Evolutionary conservation across 1,140 invertebrate species (phyloP), one percentile per base, ranked within the genome.

Genomic region (Tenebrio molitor): DNA sequence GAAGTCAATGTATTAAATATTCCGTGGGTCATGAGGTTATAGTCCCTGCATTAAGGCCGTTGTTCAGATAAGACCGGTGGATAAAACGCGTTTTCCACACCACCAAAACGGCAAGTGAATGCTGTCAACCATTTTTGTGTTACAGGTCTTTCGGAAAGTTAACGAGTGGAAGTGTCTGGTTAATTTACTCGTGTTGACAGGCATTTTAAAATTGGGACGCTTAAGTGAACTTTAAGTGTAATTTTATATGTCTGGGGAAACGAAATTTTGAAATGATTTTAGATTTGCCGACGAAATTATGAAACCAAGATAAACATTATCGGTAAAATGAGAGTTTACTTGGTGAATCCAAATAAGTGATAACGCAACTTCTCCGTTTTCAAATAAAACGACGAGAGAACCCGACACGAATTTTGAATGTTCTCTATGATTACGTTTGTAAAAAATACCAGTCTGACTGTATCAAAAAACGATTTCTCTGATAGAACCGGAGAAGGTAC

Each of bases 1-100:
- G 64, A 66, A 66, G 23, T 66, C 36, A 66, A 66, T 66, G 36
- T 25, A 42, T 66, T 66, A 66, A 65, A 41, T 65, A 66, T 44
- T 44, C 23, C 64, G 8, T 66, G 36, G 64, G 64, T 66, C 64
- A 44, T 5, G 39, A 66, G 64, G 64, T 66, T 29, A 29, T 41
- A 66, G 15, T 66, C 64, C 12, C 64, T 41, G 33, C 62, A 25
- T 39, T 50, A 15, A 50, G 17, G 44, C 44, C 44, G n/a, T 58
- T 29, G n/a, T 58, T 29, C 21, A 58, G 50, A 58, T 58, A 58
- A 29, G 21, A n/a, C n/a, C n/a, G n/a, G n/a, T n/a, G n/a, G n/a
- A n/a, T n/a, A n/a, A n/a, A n/a, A n/a, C 17, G 44, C 21, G 10
- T 29, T 25, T 25, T 58, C 29, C 50, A 58, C 50, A 58, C 50